A percentile compares a stretch with the other conserved stretches of the same genome.
Evolutionary conservation across 2,797 vertebrate genomes (phyloP).

Genomic region (Sebastes hubbsi): DNA sequence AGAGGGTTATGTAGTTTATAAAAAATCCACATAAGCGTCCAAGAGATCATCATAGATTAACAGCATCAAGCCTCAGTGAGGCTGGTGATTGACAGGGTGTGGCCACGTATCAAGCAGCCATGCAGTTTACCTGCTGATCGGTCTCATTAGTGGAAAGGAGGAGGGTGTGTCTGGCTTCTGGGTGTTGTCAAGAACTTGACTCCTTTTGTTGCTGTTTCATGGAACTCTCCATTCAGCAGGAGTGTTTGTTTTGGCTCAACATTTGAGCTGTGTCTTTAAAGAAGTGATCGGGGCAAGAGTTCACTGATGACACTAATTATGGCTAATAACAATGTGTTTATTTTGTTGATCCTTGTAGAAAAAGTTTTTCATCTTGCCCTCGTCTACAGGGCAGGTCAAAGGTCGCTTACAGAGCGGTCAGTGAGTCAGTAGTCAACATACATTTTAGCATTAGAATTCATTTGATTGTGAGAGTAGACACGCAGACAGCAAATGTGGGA

Average conservation of each 20-base stretch:
- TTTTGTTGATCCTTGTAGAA: slow-evolving; percentile 1
- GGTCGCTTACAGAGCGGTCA: neutral
- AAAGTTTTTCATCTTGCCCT: neutral
- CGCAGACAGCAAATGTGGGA: neutral
- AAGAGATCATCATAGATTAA: slow-evolving; percentile 37
- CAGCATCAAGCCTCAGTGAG: neutral
- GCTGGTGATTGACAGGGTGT: slow-evolving; percentile 34
- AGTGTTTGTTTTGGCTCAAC: slow-evolving; percentile 54
- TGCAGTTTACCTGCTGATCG: slow-evolving; percentile 31
- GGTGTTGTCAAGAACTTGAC: slow-evolving; percentile 33
- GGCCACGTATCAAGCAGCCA: neutral
- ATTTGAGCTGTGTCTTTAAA: neutral
- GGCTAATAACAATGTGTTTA: neutral
- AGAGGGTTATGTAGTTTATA: neutral
- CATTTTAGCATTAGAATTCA: neutral
- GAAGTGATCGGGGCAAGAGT: neutral
- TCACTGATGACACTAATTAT: neutral
- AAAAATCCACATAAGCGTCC: neutral
- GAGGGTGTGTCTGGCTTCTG: slow-evolving; percentile 13
- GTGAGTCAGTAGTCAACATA: neutral
- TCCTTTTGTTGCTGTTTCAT: slow-evolving; percentile 40
- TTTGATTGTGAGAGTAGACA: neutral
- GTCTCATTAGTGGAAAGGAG: slow-evolving; percentile 17
- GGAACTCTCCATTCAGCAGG: slow-evolving; percentile 43
- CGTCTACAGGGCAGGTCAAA: neutral